These are phyloP conservation scores for Cephus nigrinus DNA, from an alignment of 2,888 invertebrate species.

Conservation along the genomic window DNA sequence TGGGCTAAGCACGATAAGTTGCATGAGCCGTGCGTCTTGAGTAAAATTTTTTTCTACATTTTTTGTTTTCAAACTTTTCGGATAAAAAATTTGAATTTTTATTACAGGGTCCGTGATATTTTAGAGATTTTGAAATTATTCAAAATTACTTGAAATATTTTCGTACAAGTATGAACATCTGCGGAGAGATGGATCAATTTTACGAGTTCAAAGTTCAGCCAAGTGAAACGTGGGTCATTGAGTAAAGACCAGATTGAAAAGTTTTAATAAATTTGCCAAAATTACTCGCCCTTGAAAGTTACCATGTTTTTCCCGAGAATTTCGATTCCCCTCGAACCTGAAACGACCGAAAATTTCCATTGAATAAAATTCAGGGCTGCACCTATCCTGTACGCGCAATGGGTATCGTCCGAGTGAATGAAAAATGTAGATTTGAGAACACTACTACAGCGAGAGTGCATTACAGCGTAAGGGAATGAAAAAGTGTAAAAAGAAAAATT, in stretches of 20 bases:
- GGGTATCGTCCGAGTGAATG: neutral
- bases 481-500: neutral
- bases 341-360: neutral
- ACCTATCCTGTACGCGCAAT: neutral
- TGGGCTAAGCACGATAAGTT: too few relatives aligned
- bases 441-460: neutral
- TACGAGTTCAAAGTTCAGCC: neutral
- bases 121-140: neutral
- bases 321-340: neutral
- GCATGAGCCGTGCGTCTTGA: neutral
- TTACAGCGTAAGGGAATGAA: neutral
- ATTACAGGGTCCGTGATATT: neutral
- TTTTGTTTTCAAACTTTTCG: neutral
- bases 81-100: neutral
- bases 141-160: neutral
- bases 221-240: neutral
- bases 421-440: neutral
- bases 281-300: neutral
- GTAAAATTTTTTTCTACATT: neutral
- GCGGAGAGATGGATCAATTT: neutral
- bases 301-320: neutral
- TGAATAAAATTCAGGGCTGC: neutral
- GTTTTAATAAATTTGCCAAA: neutral
- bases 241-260: neutral
- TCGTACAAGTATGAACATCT: neutral